A percentile compares a stretch with the other conserved stretches of the same genome.
phyloP scores from a whole-genome alignment of 2,888 invertebrate species.

The Watsonalla cultraria region DNA sequence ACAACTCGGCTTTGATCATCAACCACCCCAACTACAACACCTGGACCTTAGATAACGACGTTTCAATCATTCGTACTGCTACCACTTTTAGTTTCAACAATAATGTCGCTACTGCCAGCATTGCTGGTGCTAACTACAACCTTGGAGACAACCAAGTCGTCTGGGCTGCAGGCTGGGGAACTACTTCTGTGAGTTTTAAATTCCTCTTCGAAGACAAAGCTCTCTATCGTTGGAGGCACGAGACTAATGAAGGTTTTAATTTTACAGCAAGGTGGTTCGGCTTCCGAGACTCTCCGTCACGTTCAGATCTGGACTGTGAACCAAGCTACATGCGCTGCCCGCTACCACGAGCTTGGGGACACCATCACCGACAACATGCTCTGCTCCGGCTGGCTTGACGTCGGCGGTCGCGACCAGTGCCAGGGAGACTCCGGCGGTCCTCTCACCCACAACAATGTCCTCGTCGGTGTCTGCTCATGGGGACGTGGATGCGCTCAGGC shows the following conservation, averaged over 20 bases:
- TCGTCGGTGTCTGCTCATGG: conserved; percentile 42
- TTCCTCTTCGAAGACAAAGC: background rate
- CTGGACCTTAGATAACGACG: conserved; percentile 24
- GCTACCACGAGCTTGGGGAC: conserved; percentile 28
- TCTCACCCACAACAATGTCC: conserved; percentile 31
- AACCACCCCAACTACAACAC: conserved; percentile 27
- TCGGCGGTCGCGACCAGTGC: conserved; percentile 45
- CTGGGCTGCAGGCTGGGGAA: conserved; percentile 48
- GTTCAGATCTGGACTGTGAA: conserved; percentile 38
- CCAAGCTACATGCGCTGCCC: conserved; percentile 26
- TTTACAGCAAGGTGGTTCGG: conserved; percentile 20
- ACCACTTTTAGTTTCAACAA: conserved; percentile 18
- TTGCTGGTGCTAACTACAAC: conserved; percentile 39
- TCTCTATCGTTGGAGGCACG: too few relatives aligned
- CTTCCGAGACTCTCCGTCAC: conserved; percentile 38
- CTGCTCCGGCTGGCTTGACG: conserved; percentile 39
- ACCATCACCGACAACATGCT: conserved; percentile 45
- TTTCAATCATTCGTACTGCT: conserved; percentile 28
- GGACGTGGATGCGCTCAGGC: conserved; percentile 30
- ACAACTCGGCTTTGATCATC: conserved; percentile 14
- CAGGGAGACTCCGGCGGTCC: conserved; percentile 49
- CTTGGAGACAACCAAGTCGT: conserved; percentile 34
- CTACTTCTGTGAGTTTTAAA: conserved; percentile 4
- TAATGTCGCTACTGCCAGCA: conserved; percentile 20
- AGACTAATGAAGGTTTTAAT: background rate